Base-by-base conservation (phyloP, 2,888 invertebrate genomes). In the Drosophila barbarae region DNA sequence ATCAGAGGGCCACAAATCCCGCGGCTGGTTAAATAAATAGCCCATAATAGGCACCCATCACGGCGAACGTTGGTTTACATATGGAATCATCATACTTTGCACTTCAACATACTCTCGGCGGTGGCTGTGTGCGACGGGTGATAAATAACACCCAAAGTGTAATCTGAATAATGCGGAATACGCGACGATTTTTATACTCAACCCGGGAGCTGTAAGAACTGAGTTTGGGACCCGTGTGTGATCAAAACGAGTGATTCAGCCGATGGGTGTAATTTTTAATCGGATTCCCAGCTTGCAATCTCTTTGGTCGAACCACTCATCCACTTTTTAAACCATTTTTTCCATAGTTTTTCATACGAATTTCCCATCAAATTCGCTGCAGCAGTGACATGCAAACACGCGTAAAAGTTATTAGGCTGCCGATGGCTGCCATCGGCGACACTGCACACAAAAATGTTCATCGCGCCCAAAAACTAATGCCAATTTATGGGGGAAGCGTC, bases 391-490 rank as follows among this genome's bases (percentile, higher is more conserved):
- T 85, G 83, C 85, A 86, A 84, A 86, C 76, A 85, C 71, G 83
- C 84, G 77, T 84, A 81, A 78, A 81, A 84, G 82, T 81, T 86
- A 84, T 82, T 82, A 84, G 75, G 74, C 77, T 69, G 56, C 63
- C 68, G 65, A 42, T 53, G 52, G 46, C 52, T 39, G 76, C 67
- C 74, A 73, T 67, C 70, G 70, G 72, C 77, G 72, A 72, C 69
- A 69, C 64, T 77, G 69, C 77, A 71, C 76, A 35, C 69, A 60
- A 61, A 68, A 70, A 50, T 65, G 38, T 8, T 23, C 57, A 49
- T 39, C 44, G 55, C 47, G 50, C 42, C 63, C 59, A 38, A n/a
- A 12, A 36, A 79, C 77, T 78, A 79, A 85, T 81, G 77, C 77
- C 84, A 76, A 85, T 86, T 85, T 86, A 85, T 85, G 74, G 51